Evolutionary conservation across 2,888 invertebrate species (phyloP).

Genomic region (Noctua pronuba): DNA sequence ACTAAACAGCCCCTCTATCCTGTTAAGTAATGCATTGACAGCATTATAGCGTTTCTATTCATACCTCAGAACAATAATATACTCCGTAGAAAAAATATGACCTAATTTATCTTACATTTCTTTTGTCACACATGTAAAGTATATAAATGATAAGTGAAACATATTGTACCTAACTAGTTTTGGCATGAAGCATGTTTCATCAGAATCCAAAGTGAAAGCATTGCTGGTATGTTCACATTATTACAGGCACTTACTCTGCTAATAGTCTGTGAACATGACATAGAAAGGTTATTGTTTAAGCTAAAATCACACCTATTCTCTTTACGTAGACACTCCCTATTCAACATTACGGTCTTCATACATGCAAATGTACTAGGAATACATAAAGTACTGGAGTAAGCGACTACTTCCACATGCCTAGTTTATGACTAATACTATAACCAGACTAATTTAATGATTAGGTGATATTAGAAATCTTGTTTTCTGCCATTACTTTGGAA

Average conservation of each 20-base stretch:
- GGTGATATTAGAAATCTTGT: slow-evolving; percentile 61
- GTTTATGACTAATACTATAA: slow-evolving; percentile 60
- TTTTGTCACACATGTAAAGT: background rate
- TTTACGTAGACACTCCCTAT: slow-evolving; percentile 31
- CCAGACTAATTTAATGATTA: slow-evolving; percentile 59
- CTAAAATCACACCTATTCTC: slow-evolving; percentile 53
- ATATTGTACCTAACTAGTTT: slow-evolving; percentile 47
- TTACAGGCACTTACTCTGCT: slow-evolving; percentile 76
- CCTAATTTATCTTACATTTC: slow-evolving; percentile 19
- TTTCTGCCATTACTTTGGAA: slow-evolving; percentile 64
- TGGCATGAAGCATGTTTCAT: slow-evolving; percentile 69
- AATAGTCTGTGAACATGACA: slow-evolving; percentile 75
- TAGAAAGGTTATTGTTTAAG: slow-evolving; percentile 66
- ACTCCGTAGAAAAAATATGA: background rate
- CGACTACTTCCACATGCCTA: slow-evolving; percentile 17
- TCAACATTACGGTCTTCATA: slow-evolving; percentile 22
- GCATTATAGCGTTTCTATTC: background rate
- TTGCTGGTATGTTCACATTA: slow-evolving; percentile 78
- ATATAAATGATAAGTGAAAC: slow-evolving; percentile 12
- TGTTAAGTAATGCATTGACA: slow-evolving; percentile 24
- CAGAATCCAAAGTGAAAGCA: slow-evolving; percentile 83
- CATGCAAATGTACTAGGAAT: slow-evolving; percentile 36
- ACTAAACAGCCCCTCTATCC: slow-evolving; percentile 25
- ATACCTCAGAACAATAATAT: background rate
- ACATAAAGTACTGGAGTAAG: slow-evolving; percentile 25